Evolutionary conservation across 2,797 vertebrate genomes (phyloP), one percentile per base, ranked within the genome.

Genomic region (Aratinga solstitialis): DNA sequence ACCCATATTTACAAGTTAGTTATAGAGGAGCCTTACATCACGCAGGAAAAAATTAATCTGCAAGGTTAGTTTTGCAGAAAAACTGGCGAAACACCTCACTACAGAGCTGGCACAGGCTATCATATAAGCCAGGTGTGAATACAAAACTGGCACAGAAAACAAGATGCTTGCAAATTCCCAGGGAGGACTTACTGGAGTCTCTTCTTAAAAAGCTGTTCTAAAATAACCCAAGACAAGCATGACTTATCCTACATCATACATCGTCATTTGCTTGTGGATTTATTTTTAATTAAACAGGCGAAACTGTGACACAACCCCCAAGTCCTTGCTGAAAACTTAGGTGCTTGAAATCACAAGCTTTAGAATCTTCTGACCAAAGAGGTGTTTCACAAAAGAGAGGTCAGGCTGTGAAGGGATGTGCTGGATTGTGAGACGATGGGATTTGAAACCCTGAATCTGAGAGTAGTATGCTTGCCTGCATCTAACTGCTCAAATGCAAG

Each of bases 301-400:
- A 48, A 89, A 47, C 22, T n/a, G 72, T 0, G 0, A 27, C 42
- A 38, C 45, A 68, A 83, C 4, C 12, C 48, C 3, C 32, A 65
- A 74, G 38, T 10, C 11, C 9, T 62, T 2, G 3, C 59, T 69
- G 53, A 86, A 83, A 76, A 79, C 29, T 7, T 15, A 83, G 47
- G 59, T 42, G 30, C 86, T 80, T 43, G 59, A 79, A 93, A 88
- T 84, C 72, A 80, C 24, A 61, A 61, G 65, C 86, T 76, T 23
- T 27, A 76, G 45, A 80, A 50, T 38, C n/a, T 68, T 63, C 42
- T 73, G 56, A 32, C n/a, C 30, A 65, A 77, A 71, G 34, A 89
- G 24, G 18, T 6, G 6, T 62, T 83, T 92, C 43, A 26, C 22
- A 71, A 56, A 24, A 40, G 53, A 77, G 34, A 69, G 63, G 42